Conservation (phyloP, 1,140 invertebrate genomes). For the Drosophila albomicans region DNA sequence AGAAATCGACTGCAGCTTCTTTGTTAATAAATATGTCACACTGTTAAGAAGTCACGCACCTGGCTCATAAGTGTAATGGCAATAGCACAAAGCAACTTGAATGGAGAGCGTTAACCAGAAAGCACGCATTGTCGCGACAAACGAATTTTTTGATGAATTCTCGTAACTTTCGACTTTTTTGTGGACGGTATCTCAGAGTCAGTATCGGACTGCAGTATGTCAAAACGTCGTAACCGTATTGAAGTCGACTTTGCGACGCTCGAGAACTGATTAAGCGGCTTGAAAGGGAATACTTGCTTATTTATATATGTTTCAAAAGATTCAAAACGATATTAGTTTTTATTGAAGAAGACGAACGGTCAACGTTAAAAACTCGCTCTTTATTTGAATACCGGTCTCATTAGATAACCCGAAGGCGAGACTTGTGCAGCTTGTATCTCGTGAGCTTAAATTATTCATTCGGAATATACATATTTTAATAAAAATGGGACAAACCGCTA, state of each 20-base stretch:
- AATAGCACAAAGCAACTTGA: conserved; percentile 54
- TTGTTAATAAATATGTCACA: conserved; percentile 33
- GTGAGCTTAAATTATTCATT: conserved; percentile 6
- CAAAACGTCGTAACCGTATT: conserved; percentile 1
- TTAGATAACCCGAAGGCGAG: conserved; percentile 3
- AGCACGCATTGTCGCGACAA: conserved; percentile 55
- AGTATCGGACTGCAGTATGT: neutral
- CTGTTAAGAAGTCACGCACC: conserved; percentile 65
- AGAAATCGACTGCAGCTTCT: neutral
- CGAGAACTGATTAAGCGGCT: conserved; percentile 58
- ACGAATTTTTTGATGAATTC: conserved; percentile 36
- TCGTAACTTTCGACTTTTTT: conserved; percentile 52
- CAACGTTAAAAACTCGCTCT: conserved; percentile 24
- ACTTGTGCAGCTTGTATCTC: conserved; percentile 1
- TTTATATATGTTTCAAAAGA: conserved; percentile 52
- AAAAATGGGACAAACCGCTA: neutral
- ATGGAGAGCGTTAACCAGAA: conserved; percentile 61
- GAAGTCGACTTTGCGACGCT: conserved; percentile 20
- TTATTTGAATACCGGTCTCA: conserved; percentile 34
- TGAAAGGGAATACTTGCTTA: conserved; percentile 40
- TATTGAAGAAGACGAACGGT: conserved; percentile 1
- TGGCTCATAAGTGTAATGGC: conserved; percentile 75
- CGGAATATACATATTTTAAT: conserved; percentile 9
- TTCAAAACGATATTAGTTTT: conserved; percentile 8
- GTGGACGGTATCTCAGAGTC: neutral